Conservation (phyloP, 2,888 invertebrate genomes). For the Bombylius discolor region DNA sequence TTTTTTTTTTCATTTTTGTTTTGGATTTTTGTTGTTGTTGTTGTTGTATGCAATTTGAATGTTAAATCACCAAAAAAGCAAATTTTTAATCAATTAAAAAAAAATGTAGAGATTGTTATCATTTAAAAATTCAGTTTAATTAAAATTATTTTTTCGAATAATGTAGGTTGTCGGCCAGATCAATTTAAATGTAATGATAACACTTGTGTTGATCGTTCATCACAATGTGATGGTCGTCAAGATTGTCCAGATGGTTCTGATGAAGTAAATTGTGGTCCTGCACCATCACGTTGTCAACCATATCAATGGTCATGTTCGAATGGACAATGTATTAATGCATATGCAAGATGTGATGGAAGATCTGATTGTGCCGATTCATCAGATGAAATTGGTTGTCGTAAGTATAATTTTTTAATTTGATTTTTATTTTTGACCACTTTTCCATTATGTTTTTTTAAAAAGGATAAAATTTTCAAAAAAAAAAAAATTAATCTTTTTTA, state of each 20-base stretch:
- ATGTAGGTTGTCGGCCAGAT: slow-evolving; percentile 46
- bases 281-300: slow-evolving; percentile 21
- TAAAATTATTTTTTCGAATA: too few relatives aligned
- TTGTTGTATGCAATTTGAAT: too few relatives aligned
- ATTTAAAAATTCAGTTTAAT: too few relatives aligned
- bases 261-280: slow-evolving; percentile 44
- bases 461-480: background rate
- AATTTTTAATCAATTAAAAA: too few relatives aligned
- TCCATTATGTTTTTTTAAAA: background rate
- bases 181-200: slow-evolving; percentile 58
- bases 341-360: slow-evolving; percentile 39
- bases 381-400: slow-evolving; percentile 46
- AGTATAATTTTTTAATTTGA: slow-evolving; percentile 18
- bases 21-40: too few relatives aligned
- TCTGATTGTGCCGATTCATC: slow-evolving; percentile 44
- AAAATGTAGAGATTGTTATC: too few relatives aligned
- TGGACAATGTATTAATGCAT: slow-evolving; percentile 28
- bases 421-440: background rate
- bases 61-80: too few relatives aligned
- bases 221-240: slow-evolving; percentile 47
- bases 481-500: background rate
- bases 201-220: slow-evolving; percentile 48
- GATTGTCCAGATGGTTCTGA: slow-evolving; percentile 59
- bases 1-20: too few relatives aligned
- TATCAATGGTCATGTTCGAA: slow-evolving; percentile 33